Percentiles rank a stretch among this genome's conserved stretches.
Conservation (phyloP, 2,888 invertebrate genomes). For the Brassicogethes aeneus region DNA sequence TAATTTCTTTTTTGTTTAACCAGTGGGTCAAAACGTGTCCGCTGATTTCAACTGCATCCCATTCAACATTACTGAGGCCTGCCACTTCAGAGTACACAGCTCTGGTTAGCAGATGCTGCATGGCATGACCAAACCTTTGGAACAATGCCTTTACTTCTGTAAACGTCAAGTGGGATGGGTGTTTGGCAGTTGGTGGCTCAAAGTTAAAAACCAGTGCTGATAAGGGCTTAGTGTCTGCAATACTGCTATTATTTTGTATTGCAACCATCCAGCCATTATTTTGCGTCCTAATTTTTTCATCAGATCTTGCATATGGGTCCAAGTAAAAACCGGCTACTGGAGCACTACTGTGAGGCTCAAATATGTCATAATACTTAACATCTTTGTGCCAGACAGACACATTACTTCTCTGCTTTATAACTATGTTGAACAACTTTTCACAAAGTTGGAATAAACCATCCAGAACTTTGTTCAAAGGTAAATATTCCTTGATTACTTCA, state of each 20-base stretch:
- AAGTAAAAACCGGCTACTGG: slow-evolving; percentile 79
- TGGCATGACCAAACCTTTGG: slow-evolving; percentile 75
- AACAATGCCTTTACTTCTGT: slow-evolving; percentile 67
- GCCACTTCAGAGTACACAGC: slow-evolving; percentile 77
- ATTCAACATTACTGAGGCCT: slow-evolving; percentile 81
- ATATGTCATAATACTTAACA: slow-evolving; percentile 74
- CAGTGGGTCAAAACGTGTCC: slow-evolving; percentile 77
- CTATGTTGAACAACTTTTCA: slow-evolving; percentile 68
- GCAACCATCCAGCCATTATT: slow-evolving; percentile 70
- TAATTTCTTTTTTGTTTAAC: slow-evolving; percentile 55
- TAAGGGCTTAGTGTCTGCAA: slow-evolving; percentile 59
- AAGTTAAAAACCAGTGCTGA: slow-evolving; percentile 82
- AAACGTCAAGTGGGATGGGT: slow-evolving; percentile 59
- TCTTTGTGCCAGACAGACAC: slow-evolving; percentile 78
- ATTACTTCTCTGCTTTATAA: slow-evolving; percentile 56
- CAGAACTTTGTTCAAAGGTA: slow-evolving; percentile 75
- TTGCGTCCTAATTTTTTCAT: slow-evolving; percentile 52
- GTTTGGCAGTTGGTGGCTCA: slow-evolving; percentile 53
- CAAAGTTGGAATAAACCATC: slow-evolving; percentile 67
- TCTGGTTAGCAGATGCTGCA: slow-evolving; percentile 79
- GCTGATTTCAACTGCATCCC: slow-evolving; percentile 84
- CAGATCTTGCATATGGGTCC: slow-evolving; percentile 66
- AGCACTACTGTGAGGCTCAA: slow-evolving; percentile 53
- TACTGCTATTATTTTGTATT: slow-evolving; percentile 62
- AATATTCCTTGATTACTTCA: slow-evolving; percentile 66